These are phyloP conservation scores for Macrosteles quadrilineatus DNA, from an alignment of 1,140 invertebrate genomes.

Conservation along the genomic window DNA sequence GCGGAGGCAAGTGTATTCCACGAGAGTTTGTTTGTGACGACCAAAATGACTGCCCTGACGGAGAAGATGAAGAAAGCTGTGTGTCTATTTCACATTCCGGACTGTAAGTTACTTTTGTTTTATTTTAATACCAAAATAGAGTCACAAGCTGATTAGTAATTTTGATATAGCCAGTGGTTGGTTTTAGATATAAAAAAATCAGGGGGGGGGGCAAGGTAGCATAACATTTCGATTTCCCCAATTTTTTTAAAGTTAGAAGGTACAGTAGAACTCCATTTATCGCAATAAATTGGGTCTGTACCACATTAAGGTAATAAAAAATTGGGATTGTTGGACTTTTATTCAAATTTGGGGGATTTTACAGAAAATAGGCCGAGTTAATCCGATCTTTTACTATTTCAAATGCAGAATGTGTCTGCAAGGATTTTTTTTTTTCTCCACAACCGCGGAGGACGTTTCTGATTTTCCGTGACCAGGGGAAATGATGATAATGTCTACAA, in stretches of 20 bases:
- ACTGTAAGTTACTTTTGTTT: background rate
- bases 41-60: constrained; percentile 64
- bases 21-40: constrained; percentile 72
- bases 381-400: too few relatives aligned
- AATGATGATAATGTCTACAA: too few relatives aligned
- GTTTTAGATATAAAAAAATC: background rate
- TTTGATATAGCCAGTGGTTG: background rate
- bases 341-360: too few relatives aligned
- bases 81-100: constrained; percentile 39
- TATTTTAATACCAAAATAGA: background rate
- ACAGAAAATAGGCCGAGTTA: too few relatives aligned
- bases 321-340: too few relatives aligned
- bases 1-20: constrained; percentile 57
- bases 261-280: background rate
- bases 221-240: background rate
- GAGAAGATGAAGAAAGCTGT: constrained; percentile 66
- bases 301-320: too few relatives aligned
- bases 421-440: too few relatives aligned
- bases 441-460: too few relatives aligned
- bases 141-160: background rate
- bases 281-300: too few relatives aligned
- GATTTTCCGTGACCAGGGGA: too few relatives aligned
- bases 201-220: background rate
- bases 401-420: too few relatives aligned
- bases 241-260: background rate